Conservation (phyloP, 2,113 vertebrate species). For the Anoplopoma fimbria region DNA sequence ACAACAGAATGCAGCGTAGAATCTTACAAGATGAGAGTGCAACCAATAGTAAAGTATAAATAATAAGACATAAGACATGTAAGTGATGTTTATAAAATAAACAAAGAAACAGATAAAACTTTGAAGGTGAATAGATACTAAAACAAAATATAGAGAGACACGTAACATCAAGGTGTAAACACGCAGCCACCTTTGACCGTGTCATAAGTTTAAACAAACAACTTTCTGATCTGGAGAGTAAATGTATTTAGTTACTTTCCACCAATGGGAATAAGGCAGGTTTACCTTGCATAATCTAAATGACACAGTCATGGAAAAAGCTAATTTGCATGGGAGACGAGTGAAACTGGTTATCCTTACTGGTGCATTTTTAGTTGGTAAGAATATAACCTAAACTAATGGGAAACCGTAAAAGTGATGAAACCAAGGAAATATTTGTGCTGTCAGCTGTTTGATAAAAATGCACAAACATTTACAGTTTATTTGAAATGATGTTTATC, state of each 20-base stretch:
- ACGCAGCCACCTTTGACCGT: background rate
- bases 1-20: background rate
- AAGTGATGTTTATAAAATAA: background rate
- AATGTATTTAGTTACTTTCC: background rate
- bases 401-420: background rate
- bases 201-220: background rate
- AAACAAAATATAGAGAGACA: background rate
- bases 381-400: background rate
- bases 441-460: background rate
- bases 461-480: background rate
- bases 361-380: background rate
- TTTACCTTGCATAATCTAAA: background rate
- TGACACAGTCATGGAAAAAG: background rate
- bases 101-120: background rate
- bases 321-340: background rate
- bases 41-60: background rate
- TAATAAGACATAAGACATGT: background rate
- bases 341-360: background rate
- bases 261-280: background rate
- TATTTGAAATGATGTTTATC: background rate
- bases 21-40: background rate
- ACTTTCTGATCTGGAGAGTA: background rate
- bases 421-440: background rate
- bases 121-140: background rate
- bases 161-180: background rate